phyloP scores from a whole-genome alignment of 1,140 invertebrate species.

The Parapsyche elsis region DNA sequence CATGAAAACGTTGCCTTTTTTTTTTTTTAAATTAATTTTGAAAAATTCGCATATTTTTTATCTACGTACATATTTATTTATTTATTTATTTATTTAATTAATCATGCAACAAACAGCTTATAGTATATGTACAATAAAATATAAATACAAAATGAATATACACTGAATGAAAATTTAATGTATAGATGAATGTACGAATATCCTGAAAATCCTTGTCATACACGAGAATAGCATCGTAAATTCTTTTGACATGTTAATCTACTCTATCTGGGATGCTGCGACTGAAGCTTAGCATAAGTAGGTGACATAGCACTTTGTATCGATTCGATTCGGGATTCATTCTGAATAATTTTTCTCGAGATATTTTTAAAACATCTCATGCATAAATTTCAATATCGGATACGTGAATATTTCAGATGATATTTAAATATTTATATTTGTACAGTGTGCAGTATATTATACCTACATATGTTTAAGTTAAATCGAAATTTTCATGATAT shows the following conservation, averaged over 20 bases:
- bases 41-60: no score
- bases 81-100: no score
- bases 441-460: not conserved
- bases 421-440: not conserved
- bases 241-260: conserved; percentile 56
- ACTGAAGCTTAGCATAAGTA: not conserved
- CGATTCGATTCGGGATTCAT: conserved; percentile 1
- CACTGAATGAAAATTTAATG: no score
- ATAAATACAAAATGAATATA: no score
- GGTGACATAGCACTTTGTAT: conserved; percentile 17
- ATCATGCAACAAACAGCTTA: no score
- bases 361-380: not conserved
- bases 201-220: conserved; percentile 32
- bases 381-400: not conserved
- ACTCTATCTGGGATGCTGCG: conserved; percentile 19
- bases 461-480: no score
- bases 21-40: no score
- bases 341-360: not conserved
- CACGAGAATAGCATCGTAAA: conserved; percentile 51
- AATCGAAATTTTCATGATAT: no score
- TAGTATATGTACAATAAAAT: no score
- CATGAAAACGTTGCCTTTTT: not conserved
- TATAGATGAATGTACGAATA: not conserved
- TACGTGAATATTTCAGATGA: not conserved
- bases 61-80: no score